Base-by-base conservation (phyloP, 1,140 invertebrate species). In the Atta colombica region DNA sequence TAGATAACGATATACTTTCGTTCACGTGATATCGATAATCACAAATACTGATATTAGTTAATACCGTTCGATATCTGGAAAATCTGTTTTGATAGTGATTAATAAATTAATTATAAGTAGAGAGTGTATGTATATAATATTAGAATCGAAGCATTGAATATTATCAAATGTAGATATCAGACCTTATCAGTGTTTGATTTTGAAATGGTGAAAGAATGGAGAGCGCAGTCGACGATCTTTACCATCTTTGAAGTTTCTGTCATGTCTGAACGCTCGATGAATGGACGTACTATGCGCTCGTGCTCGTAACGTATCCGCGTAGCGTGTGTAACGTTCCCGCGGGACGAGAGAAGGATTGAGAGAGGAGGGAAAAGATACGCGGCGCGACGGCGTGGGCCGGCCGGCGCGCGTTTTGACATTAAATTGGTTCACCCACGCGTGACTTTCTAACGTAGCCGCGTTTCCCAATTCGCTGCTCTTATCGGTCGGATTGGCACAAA, bases 401-500 rank as follows among this genome's bases (percentile, higher is more conserved):
- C 18, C 31, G 18, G 28, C 55, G 75, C 68, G 45, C 58, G 74
- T 86, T 89, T 89, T 69, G 55, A 89, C 87, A 72, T 63, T 77
- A 78, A 89, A 89, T 89, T 87, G 68, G 61, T 35, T 89, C 84
- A 87, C 88, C 87, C 84, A 89, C 88, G 88, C 88, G 60, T 31
- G 21, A 87, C 88, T 89, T 89, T 89, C 88, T 87, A 89, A 88
- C 77, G 51, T 61, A 63, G 84, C 55, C 58, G 77, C 51, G 61
- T 89, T 89, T 60, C 58, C 71, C 72, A 89, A 89, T 89, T 89
- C 69, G 71, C 63, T 55, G 45, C 39, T 53, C 31, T 71, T 63
- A 69, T 77, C 75, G 8, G 18, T 2, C 35, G 60, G 18, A 49
- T 82, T 82, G 55, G 55, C 39, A 69, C 75, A 12, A 10, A 10